These are phyloP conservation scores for Hippocampus zosterae DNA, from an alignment of 2,113 vertebrate species.

Conservation along the genomic window DNA sequence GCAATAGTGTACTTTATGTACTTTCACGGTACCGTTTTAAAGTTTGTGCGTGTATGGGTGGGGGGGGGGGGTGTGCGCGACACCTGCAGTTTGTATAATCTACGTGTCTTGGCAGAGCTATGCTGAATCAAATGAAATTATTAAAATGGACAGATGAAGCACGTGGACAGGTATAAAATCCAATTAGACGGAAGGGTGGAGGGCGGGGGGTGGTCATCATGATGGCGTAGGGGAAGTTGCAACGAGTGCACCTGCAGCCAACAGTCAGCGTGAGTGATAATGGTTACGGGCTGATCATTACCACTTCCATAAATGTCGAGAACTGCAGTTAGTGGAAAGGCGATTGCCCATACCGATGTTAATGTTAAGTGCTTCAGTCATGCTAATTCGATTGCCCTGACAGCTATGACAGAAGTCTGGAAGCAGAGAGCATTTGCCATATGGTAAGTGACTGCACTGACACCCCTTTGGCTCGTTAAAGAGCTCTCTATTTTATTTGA, in stretches of 20 bases:
- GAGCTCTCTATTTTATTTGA: conserved; percentile 12
- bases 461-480: conserved; percentile 38
- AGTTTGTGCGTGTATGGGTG: not conserved
- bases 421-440: conserved; percentile 36
- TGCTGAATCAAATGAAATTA: conserved; percentile 24
- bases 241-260: not conserved
- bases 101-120: conserved; percentile 23
- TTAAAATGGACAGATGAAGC: conserved; percentile 34
- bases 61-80: conserved; percentile 8
- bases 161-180: conserved; percentile 8
- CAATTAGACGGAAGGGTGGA: not conserved
- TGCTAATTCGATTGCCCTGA: conserved; percentile 54
- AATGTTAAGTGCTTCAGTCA: conserved; percentile 54
- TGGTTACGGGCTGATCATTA: conserved; percentile 41
- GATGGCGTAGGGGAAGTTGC: not conserved
- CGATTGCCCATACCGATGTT: conserved; percentile 47
- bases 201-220: not conserved
- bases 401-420: conserved; percentile 44
- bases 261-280: conserved; percentile 12
- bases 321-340: conserved; percentile 37
- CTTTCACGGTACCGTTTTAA: too few relatives aligned
- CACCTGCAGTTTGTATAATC: conserved; percentile 34
- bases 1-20: too few relatives aligned
- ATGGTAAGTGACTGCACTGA: conserved; percentile 40
- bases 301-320: conserved; percentile 52